Percentiles rank a stretch among this genome's conserved stretches.
These are phyloP conservation scores for Pyrochroa serraticornis DNA, from an alignment of 2,888 invertebrate species.

Conservation along the genomic window DNA sequence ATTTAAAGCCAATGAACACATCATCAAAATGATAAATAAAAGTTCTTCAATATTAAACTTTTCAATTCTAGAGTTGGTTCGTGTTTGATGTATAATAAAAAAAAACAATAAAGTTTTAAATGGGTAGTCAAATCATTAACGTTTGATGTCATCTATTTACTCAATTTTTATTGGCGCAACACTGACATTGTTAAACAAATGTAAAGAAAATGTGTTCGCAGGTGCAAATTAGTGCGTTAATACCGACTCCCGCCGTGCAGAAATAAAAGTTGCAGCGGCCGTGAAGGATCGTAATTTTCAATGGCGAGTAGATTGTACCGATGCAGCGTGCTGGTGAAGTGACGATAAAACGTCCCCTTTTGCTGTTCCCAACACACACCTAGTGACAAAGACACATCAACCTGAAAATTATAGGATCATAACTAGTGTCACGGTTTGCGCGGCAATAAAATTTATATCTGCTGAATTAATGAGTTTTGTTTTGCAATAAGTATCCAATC, in stretches of 20 bases:
- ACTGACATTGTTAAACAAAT: background rate
- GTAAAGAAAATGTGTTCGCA: slow-evolving; percentile 3
- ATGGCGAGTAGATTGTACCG: slow-evolving; percentile 11
- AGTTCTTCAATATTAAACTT: too few relatives aligned
- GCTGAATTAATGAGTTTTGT: slow-evolving; percentile 35
- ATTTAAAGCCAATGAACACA: too few relatives aligned
- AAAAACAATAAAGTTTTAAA: background rate
- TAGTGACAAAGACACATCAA: slow-evolving; percentile 33
- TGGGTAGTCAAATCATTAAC: slow-evolving; percentile 1
- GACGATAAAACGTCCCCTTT: slow-evolving; percentile 34
- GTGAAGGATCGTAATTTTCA: slow-evolving; percentile 37
- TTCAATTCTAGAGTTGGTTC: too few relatives aligned
- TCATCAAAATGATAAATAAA: too few relatives aligned
- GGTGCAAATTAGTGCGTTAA: slow-evolving; percentile 8
- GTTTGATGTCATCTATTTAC: too few relatives aligned
- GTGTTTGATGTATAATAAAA: too few relatives aligned
- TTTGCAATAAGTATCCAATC: slow-evolving; percentile 37
- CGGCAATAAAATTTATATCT: slow-evolving; percentile 38
- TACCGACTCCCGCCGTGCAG: background rate
- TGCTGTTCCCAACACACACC: slow-evolving; percentile 30
- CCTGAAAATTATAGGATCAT: slow-evolving; percentile 39
- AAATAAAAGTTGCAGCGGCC: slow-evolving; percentile 37
- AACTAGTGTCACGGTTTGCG: slow-evolving; percentile 35
- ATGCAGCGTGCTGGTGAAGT: slow-evolving; percentile 16
- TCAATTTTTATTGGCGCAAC: too few relatives aligned